A percentile compares a stretch with the other conserved stretches of the same genome.
Conservation (phyloP, 2,113 vertebrate species). For the Chaetops frenatus region DNA sequence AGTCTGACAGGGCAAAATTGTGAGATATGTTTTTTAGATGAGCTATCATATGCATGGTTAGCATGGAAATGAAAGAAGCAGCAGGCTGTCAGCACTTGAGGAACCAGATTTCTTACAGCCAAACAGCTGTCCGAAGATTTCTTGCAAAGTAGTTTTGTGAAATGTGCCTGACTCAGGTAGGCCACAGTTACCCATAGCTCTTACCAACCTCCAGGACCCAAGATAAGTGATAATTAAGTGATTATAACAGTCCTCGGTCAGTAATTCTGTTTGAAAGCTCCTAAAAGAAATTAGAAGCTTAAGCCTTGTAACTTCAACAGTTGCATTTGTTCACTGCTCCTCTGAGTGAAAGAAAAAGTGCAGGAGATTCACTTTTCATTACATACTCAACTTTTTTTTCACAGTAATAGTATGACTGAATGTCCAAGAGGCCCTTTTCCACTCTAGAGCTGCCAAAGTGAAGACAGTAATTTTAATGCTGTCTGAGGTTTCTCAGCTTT, state of each 20-base stretch:
- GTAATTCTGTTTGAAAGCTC: neutral
- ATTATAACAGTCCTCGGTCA: neutral
- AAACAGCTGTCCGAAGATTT: neutral
- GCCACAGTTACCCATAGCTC: neutral
- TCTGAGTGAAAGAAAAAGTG: neutral
- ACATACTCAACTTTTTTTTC: neutral
- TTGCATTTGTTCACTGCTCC: neutral
- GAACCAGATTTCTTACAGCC: neutral
- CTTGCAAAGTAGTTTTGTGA: neutral
- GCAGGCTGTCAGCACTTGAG: neutral
- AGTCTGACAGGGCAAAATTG: neutral
- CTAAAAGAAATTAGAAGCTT: neutral
- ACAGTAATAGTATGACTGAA: neutral
- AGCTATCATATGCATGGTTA: neutral
- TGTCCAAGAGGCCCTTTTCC: neutral
- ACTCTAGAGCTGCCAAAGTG: neutral
- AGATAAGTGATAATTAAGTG: neutral
- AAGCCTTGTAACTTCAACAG: neutral
- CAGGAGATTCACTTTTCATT: neutral
- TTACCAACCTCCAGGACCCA: neutral
- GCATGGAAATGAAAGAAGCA: neutral
- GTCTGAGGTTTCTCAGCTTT: neutral
- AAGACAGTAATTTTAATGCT: accelerated
- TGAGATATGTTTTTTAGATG: neutral
- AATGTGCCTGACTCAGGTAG: neutral